Base-by-base conservation (phyloP, 2,888 invertebrate species). In the Tolmerus cingulatus region DNA sequence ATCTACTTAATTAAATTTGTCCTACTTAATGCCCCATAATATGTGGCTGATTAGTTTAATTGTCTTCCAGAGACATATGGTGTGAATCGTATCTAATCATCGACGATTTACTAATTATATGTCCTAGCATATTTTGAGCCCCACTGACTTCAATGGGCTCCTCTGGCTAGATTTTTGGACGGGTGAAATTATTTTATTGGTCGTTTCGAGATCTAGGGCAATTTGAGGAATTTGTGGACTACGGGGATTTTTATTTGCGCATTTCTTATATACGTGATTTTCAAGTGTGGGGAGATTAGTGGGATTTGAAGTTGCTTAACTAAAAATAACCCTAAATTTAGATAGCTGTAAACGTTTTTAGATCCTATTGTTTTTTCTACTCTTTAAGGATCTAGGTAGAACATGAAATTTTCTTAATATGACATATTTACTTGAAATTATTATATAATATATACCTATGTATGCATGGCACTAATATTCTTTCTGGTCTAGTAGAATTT, bases 1-100 rank as follows among this genome's bases (percentile, higher is more conserved):
- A 86, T 78, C 86, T 86, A 86, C 86, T 86, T 86, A 86, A 86
- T 86, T 86, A 86, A 86, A 86, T 86, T 86, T 86, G 86, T 86
- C 86, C 86, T 86, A 86, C 78, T 86, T 86, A 86, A 86, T 86
- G 51, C 86, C 66, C 77, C 78, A 78, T 86, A 86, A 86, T 86
- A 86, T 86, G 86, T 86, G 86, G 86, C 86, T 86, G 86, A 86
- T 86, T 86, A 86, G 86, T 86, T 78, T 86, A 86, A 57, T 78
- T 78, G 78, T 85, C 85, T 85, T 85, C 85, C 85, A 85, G 85
- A 78, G 78, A 78, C 86, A 86, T 86, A 86, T 86, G 86, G 78
- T 86, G 78, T 86, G 86, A 86, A 86, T 86, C 37, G 77, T 86
- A 57, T 86, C 86, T 86, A 86, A 86, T 86, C 78, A 86, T 86